A percentile compares a stretch with the other conserved stretches of the same genome.
Conservation (phyloP, 2,113 vertebrate species). For the Microcebus jonahi region DNA sequence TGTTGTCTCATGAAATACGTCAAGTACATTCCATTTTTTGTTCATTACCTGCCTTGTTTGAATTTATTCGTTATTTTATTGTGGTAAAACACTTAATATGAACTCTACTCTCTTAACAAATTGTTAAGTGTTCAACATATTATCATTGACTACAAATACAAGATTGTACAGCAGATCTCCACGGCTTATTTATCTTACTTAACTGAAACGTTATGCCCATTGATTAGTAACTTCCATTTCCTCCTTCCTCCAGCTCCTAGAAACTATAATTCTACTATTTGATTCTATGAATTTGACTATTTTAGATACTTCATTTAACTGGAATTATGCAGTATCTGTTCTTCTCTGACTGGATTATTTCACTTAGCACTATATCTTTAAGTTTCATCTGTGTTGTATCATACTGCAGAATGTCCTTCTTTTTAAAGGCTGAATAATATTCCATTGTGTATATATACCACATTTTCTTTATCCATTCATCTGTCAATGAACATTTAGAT, state of each 20-base stretch:
- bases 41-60: not conserved
- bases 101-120: not conserved
- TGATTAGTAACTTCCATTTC: not conserved
- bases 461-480: not conserved
- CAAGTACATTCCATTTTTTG: not conserved
- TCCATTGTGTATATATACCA: not conserved
- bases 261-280: not conserved
- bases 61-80: not conserved
- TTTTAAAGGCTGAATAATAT: not conserved
- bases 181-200: not conserved
- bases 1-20: not conserved
- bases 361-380: not conserved
- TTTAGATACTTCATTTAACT: not conserved
- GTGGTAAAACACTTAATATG: not conserved
- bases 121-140: not conserved
- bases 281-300: not conserved
- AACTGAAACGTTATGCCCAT: not conserved
- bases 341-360: not conserved
- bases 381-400: not conserved
- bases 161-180: not conserved
- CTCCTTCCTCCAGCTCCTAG: fast-evolving
- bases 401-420: not conserved
- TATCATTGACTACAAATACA: not conserved
- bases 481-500: not conserved
- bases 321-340: not conserved